Conservation (phyloP, 1,140 invertebrate species). For the Caerostris darwini region DNA sequence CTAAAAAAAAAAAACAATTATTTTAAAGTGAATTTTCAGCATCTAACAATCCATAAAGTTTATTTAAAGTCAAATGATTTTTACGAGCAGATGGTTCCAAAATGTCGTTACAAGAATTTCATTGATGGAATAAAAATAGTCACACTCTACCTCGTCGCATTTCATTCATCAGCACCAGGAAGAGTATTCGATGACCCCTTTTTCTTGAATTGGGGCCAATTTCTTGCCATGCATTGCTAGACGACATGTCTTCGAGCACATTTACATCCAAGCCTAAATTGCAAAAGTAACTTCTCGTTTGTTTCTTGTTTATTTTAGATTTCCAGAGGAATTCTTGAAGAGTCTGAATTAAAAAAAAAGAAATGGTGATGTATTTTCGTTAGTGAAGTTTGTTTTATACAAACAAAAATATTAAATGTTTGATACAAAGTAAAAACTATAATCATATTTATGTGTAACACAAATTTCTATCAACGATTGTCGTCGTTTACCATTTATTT, state of each 20-base stretch:
- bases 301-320: background rate
- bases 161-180: background rate
- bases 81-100: background rate
- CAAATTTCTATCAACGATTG: too few relatives aligned
- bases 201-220: constrained; percentile 17
- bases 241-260: background rate
- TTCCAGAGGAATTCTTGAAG: too few relatives aligned
- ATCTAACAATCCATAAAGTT: background rate
- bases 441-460: too few relatives aligned
- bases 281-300: background rate
- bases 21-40: background rate
- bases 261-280: background rate
- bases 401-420: too few relatives aligned
- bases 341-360: too few relatives aligned
- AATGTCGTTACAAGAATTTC: constrained; percentile 4
- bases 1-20: too few relatives aligned
- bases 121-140: constrained; percentile 14
- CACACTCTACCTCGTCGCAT: background rate
- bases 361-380: too few relatives aligned
- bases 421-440: too few relatives aligned
- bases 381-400: too few relatives aligned
- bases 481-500: too few relatives aligned
- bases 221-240: background rate
- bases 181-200: background rate
- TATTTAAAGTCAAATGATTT: too few relatives aligned